Evolutionary conservation across 2,113 vertebrate species (phyloP).

Genomic region (Perccottus glenii): DNA sequence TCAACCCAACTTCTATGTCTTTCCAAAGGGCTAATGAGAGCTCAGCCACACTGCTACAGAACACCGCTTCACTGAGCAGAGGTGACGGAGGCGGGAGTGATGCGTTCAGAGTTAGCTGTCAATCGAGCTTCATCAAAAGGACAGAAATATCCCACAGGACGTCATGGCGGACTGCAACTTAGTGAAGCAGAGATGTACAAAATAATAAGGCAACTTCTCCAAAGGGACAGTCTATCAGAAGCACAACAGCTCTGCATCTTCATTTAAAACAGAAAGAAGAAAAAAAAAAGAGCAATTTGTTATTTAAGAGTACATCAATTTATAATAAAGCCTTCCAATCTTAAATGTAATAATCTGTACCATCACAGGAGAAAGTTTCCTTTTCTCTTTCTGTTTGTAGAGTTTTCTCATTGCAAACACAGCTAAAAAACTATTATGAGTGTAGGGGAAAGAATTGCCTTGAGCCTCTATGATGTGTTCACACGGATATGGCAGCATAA

Average conservation of each 20-base stretch:
- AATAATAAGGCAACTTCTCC: constrained; percentile 39
- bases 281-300: constrained; percentile 1
- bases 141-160: constrained; percentile 44
- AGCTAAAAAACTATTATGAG: constrained; percentile 50
- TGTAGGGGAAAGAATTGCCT: constrained; percentile 25
- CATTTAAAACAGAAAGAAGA: constrained; percentile 10
- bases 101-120: constrained; percentile 17
- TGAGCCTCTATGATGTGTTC: constrained; percentile 45
- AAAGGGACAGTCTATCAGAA: constrained; percentile 16
- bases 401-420: constrained; percentile 14
- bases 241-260: constrained; percentile 32
- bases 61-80: constrained; percentile 12
- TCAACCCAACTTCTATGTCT: background rate
- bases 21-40: constrained; percentile 51
- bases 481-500: constrained; percentile 49
- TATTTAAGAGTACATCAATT: constrained; percentile 8
- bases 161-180: constrained; percentile 37
- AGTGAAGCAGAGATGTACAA: constrained; percentile 42
- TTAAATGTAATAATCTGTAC: constrained; percentile 11
- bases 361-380: constrained; percentile 29
- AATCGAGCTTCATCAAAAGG: constrained; percentile 49
- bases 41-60: constrained; percentile 13
- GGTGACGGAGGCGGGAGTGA: constrained; percentile 42
- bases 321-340: constrained; percentile 7
- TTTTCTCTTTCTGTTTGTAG: background rate